Conservation (phyloP, 1,140 invertebrate species). For the Campoletis sonorensis region DNA sequence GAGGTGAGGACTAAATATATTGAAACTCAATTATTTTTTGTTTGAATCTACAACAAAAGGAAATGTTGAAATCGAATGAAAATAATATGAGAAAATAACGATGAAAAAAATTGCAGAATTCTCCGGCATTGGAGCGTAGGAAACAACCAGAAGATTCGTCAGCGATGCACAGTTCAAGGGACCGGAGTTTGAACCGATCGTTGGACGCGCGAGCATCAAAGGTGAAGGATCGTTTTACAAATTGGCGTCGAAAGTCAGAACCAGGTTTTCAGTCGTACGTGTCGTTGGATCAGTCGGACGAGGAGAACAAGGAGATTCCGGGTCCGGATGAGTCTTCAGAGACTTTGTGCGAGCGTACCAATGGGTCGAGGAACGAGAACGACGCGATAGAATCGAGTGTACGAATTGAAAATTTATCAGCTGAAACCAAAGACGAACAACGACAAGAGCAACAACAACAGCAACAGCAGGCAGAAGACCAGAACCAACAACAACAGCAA, state of each 20-base stretch:
- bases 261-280: slow-evolving; percentile 79
- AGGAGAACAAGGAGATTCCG: slow-evolving; percentile 63
- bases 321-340: slow-evolving; percentile 10
- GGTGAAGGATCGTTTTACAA: slow-evolving; percentile 76
- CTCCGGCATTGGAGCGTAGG: slow-evolving; percentile 66
- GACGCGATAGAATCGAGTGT: not conserved
- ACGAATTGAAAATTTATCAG: slow-evolving; percentile 42
- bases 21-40: too few species aligned
- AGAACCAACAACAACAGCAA: slow-evolving; percentile 53
- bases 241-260: slow-evolving; percentile 85
- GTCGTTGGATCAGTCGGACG: slow-evolving; percentile 68
- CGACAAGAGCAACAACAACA: slow-evolving; percentile 49
- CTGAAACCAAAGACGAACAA: slow-evolving; percentile 62
- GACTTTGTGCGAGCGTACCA: not conserved
- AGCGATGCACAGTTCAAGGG: slow-evolving; percentile 64
- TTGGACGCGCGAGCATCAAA: slow-evolving; percentile 69
- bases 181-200: slow-evolving; percentile 69
- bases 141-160: slow-evolving; percentile 62
- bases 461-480: too few species aligned
- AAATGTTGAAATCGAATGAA: too few species aligned
- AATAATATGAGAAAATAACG: not conserved
- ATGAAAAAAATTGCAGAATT: slow-evolving; percentile 60
- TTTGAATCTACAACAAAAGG: too few species aligned
- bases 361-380: slow-evolving; percentile 3
- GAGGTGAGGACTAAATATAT: slow-evolving; percentile 75